Evolutionary conservation across 2,797 vertebrate genomes (phyloP), one percentile per base, ranked within the genome.

Genomic region (Pogonophryne albipinna): DNA sequence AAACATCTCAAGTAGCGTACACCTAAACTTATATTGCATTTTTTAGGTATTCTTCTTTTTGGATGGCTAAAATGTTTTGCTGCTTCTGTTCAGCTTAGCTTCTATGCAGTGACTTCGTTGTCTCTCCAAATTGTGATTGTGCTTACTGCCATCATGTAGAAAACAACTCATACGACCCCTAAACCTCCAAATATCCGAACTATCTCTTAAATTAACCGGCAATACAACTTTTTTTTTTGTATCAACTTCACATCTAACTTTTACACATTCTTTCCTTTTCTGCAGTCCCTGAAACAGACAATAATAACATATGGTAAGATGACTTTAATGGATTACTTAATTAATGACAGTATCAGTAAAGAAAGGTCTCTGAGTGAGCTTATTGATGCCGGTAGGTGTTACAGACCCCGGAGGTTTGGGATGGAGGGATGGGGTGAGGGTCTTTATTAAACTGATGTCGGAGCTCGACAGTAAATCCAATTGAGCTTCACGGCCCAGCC

Each of bases 401-500:
- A 82, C 63, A 74, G 71, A 77, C 84, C 71, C 9, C 1, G 0
- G 57, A 78, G 85, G 70, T 69, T 66, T 55, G 14, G 15, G 74
- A 57, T 58, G 66, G 53, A 55, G 27, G 55, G 67, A 71, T 57
- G 53, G 68, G 76, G 72, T 74, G 63, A 61, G 59, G 71, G 81
- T 92, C 89, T 93, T 94, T 91, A 94, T 93, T 94, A 93, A 91
- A 92, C 87, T 89, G 89, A 93, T 93, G 88, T 91, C 89, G 88
- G 67, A 83, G 87, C 83, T 76, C 74, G 87, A 88, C 86, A 90
- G 89, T 86, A 91, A 94, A 94, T 94, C 82, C 89, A 91, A 90
- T 92, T 83, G 88, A 85, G 83, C 85, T 85, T 71, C 83, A 74
- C 45, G 19, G 71, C 76, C 61, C 62, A 76, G 78, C 80, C 79